Evolutionary conservation across 1,140 invertebrate species (phyloP).

Genomic region (Trachymyrmex septentrionalis): DNA sequence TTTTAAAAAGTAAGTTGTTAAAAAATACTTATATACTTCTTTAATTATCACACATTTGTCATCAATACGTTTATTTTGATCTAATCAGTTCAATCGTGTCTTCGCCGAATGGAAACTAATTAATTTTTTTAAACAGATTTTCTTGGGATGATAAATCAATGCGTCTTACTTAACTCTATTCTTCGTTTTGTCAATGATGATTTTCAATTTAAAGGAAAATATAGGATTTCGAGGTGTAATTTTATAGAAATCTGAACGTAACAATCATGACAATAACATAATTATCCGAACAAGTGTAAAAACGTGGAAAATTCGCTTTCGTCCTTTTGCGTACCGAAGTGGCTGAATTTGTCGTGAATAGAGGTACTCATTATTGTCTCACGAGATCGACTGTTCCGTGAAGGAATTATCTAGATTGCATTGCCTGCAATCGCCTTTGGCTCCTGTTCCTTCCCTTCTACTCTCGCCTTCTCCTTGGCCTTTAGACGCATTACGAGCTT

Average conservation of each 20-base stretch:
- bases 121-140: not conserved
- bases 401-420: constrained; percentile 52
- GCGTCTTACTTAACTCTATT: not conserved
- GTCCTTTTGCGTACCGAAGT: not conserved
- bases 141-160: not conserved
- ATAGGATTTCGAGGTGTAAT: not conserved
- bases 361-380: constrained; percentile 44
- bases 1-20: too few species aligned
- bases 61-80: not conserved
- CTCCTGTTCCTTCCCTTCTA: constrained; percentile 17
- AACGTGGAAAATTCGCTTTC: constrained; percentile 10
- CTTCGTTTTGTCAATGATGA: not conserved
- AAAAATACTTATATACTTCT: not conserved
- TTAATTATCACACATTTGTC: not conserved
- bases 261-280: constrained; percentile 12
- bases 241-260: not conserved
- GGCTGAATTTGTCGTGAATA: constrained; percentile 23
- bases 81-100: not conserved
- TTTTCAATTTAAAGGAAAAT: not conserved
- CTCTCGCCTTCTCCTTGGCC: constrained; percentile 29
- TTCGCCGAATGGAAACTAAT: not conserved
- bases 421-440: constrained; percentile 62
- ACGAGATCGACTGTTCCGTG: constrained; percentile 31
- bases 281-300: not conserved
- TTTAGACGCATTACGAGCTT: constrained; percentile 78